A percentile compares a stretch with the other conserved stretches of the same genome.
Evolutionary conservation across 1,140 invertebrate species (phyloP).

Genomic region (Sinella curviseta): DNA sequence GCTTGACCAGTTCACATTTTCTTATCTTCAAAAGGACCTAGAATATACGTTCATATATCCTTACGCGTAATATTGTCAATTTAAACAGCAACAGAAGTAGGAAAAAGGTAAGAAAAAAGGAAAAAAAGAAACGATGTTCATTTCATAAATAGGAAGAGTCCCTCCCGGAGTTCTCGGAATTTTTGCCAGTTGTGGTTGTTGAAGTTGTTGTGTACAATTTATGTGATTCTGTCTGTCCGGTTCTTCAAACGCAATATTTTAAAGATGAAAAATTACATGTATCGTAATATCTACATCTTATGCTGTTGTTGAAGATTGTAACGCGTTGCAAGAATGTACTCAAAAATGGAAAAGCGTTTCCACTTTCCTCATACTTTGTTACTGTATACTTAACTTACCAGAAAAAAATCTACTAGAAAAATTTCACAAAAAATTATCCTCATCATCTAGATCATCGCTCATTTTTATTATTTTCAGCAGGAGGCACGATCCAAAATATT

Average conservation of each 20-base stretch:
- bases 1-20: background rate
- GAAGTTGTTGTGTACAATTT: slow-evolving; percentile 20
- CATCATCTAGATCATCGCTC: slow-evolving; percentile 19
- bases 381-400: too few species aligned
- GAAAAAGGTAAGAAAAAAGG: slow-evolving; percentile 15
- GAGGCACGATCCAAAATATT: slow-evolving; percentile 4
- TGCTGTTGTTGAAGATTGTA: background rate
- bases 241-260: background rate
- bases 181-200: slow-evolving; percentile 19
- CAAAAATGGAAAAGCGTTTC: too few species aligned
- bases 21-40: background rate
- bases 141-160: background rate
- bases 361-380: too few species aligned
- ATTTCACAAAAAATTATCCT: background rate
- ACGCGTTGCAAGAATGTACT: too few species aligned
- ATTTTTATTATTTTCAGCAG: background rate
- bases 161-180: slow-evolving; percentile 20
- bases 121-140: background rate
- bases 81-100: background rate
- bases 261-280: slow-evolving; percentile 12
- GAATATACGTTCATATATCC: too few species aligned
- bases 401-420: background rate
- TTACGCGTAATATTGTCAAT: background rate
- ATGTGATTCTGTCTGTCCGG: background rate
- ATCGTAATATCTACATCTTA: background rate